These are phyloP conservation scores for Perca fluviatilis DNA, from an alignment of 2,113 vertebrate species.

Conservation along the genomic window DNA sequence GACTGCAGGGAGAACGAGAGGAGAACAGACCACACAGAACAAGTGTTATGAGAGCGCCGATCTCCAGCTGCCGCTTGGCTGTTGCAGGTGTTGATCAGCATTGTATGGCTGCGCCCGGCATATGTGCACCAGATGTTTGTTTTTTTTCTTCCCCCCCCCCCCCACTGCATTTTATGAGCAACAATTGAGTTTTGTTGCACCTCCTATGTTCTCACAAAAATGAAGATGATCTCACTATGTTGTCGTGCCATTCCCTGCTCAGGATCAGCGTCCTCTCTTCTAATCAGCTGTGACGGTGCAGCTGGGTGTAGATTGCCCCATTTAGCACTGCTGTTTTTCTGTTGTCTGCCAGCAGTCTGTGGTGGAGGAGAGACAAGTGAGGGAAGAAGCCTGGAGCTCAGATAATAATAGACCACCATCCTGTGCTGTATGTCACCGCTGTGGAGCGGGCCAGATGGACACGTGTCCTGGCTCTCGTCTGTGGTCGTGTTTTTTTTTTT, in stretches of 20 bases:
- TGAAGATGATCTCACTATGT: background rate
- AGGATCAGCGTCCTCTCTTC: background rate
- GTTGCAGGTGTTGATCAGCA: slow-evolving; percentile 35
- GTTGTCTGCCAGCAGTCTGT: background rate
- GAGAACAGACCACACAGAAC: slow-evolving; percentile 25
- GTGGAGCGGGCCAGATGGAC: background rate
- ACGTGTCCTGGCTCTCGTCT: slow-evolving; percentile 8
- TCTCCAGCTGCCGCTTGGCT: slow-evolving; percentile 28
- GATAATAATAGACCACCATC: slow-evolving; percentile 20
- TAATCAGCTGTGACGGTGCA: slow-evolving; percentile 30
- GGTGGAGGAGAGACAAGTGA: background rate
- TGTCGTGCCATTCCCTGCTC: background rate
- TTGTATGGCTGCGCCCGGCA: background rate
- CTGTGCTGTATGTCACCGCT: slow-evolving; percentile 1
- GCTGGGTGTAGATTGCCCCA: background rate
- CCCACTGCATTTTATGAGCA: background rate
- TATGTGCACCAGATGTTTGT: slow-evolving; percentile 40
- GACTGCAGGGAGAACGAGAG: background rate
- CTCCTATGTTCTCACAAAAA: background rate
- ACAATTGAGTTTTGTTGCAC: background rate
- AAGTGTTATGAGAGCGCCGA: background rate
- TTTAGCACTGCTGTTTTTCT: slow-evolving; percentile 18
- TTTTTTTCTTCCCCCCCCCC: too few species aligned
- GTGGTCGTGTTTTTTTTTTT: background rate
- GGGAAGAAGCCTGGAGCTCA: background rate